Evolutionary conservation across 2,888 invertebrate species (phyloP), one percentile per base, ranked within the genome.

Genomic region (Macaria notata): DNA sequence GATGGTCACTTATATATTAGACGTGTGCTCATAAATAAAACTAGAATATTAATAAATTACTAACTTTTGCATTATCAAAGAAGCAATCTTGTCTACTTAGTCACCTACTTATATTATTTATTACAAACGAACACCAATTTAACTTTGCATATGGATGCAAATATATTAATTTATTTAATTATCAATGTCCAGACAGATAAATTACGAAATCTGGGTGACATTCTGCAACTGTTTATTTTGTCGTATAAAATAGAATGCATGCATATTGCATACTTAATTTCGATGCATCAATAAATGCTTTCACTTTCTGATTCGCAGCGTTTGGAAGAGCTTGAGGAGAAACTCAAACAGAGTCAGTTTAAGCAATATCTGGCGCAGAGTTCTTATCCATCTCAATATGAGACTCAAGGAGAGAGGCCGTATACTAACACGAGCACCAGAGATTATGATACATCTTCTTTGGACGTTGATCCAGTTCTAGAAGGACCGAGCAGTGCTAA

Each of bases 251-350:
- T 54, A 41, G 9, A n/a, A 41, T 41, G n/a, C 5, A 41, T 41
- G 8, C n/a, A 41, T 41, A 41, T n/a, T 38, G 19, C 8, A 46
- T 58, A 36, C 47, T 50, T 61, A 56, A 54, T 49, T 48, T 42
- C 44, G 19, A 48, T 31, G 58, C 49, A 56, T 49, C 45, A 49
- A 30, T 33, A 19, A 54, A 56, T 43, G 29, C 58, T 58, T 59
- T 62, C 58, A 54, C 62, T 59, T 54, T 56, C 33, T 39, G 41
- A 38, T 19, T 33, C 75, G 57, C 74, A 88, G 88, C 75, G 81
- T 57, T 68, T 90, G 45, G 86, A 88, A 71, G 89, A 89, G 54
- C 64, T 91, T 52, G 92, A 92, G 65, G 88, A 90, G 72, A 89
- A 89, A 81, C 70, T 88, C 0, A 90, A 88, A 62, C 88, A 89